These are phyloP conservation scores for Entomobrya proxima DNA, from an alignment of 2,888 invertebrate species.

Conservation along the genomic window DNA sequence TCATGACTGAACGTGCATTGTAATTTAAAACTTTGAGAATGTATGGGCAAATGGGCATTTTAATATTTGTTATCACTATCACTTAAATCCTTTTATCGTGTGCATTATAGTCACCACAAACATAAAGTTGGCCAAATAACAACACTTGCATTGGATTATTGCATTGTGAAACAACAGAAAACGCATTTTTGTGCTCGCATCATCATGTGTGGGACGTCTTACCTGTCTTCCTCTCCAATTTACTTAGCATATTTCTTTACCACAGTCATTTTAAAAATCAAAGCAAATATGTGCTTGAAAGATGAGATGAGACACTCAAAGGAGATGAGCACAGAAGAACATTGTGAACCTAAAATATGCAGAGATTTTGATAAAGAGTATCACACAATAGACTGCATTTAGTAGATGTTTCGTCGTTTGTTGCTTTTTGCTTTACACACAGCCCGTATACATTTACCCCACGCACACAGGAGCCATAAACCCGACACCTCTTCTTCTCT, in stretches of 20 bases:
- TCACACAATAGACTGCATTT: slow-evolving; percentile 14
- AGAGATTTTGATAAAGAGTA: not conserved
- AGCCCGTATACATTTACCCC: not conserved
- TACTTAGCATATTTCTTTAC: not conserved
- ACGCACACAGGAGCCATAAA: slow-evolving; percentile 59
- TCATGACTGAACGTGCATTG: no score
- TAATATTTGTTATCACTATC: no score
- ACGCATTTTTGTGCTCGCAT: not conserved
- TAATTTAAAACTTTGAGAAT: no score
- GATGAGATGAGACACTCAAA: not conserved
- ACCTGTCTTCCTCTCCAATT: not conserved
- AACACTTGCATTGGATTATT: no score
- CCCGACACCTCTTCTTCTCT: slow-evolving; percentile 45
- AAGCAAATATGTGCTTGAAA: not conserved
- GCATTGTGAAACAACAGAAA: not conserved
- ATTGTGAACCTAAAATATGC: slow-evolving; percentile 11
- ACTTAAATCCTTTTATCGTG: no score
- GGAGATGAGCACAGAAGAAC: not conserved
- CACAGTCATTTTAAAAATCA: slow-evolving; percentile 13
- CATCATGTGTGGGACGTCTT: slow-evolving; percentile 31
- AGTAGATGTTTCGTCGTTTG: not conserved
- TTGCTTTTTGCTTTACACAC: not conserved
- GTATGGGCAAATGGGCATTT: no score
- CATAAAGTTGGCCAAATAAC: not conserved
- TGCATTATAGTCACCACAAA: not conserved